Evolutionary conservation across 1,140 invertebrate species (phyloP), one percentile per base, ranked within the genome.

Genomic region (Monomorium pharaonis): DNA sequence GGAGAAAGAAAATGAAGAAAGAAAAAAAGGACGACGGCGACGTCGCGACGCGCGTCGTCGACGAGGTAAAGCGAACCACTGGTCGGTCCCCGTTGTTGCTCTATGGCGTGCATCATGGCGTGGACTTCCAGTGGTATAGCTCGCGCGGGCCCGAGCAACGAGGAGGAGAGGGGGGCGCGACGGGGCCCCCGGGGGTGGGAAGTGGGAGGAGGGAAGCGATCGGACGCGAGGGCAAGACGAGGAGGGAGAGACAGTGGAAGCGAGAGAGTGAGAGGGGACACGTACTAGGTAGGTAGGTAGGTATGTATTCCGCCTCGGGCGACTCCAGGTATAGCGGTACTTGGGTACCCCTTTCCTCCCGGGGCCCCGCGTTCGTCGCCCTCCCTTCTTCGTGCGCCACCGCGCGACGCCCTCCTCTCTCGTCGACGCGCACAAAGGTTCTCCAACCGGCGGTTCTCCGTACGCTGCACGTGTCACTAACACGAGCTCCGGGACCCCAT

Each of bases 261-360:
- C 27, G 60, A 86, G 51, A 89, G 62, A 80, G 49, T 56, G 81
- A 88, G 81, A 77, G 88, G 85, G 86, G 86, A 77, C 80, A 88
- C 88, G 91, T 77, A 89, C 86, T 92, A 92, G 92, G 91, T 92
- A 92, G 92, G 92, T 93, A 93, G 92, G 92, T 93, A 93, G 93
- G 93, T 93, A 93, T 93, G 93, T 93, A 93, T 93, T 92, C 90
- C 87, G 92, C 93, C 93, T 91, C 70, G 56, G 90, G 93, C 92
- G 75, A 93, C 92, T 90, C 89, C 88, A 92, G 89, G 91, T 92
- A 93, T 93, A 93, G 93, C 93, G 93, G 92, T 93, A 93, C 93
- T 93, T 92, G 72, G 77, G 80, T 80, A 69, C 75, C 88, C 84
- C 84, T 88, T 85, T 60, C 69, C 87, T 65, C 83, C 30, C 76